phyloP scores from a whole-genome alignment of 1,140 invertebrate genomes.

The Camponotus pennsylvanicus region DNA sequence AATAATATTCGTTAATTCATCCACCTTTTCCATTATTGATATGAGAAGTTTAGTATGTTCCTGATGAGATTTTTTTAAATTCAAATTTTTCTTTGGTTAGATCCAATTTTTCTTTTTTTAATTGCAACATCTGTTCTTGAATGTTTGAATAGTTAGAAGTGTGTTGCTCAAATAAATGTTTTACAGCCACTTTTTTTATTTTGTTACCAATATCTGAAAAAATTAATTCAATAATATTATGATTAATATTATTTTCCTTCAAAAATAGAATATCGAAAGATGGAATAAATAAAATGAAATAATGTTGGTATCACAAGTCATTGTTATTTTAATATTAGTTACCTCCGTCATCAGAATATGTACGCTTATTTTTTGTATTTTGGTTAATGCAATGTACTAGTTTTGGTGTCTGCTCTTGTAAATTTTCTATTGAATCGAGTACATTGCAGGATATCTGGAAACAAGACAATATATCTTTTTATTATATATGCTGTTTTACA shows the following conservation, averaged over 20 bases:
- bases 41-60: not conserved
- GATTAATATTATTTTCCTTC: not conserved
- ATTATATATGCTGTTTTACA: not conserved
- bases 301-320: no score
- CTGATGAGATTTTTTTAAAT: not conserved
- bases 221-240: not conserved
- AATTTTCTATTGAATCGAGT: not conserved
- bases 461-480: not conserved
- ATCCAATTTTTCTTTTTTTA: not conserved
- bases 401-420: not conserved
- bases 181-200: not conserved
- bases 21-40: not conserved
- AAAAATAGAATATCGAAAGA: no score
- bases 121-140: not conserved
- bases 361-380: no score
- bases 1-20: not conserved
- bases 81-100: not conserved
- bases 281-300: no score
- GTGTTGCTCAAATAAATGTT: constrained; percentile 2
- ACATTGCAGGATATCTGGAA: constrained; percentile 8
- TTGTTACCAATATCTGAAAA: not conserved
- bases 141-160: not conserved
- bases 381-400: no score
- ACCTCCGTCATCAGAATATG: no score
- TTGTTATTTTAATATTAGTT: no score